Conservation (phyloP, 37 sponge, comb jelly and placozoan genomes). For the Hexactinellida sp. region DNA sequence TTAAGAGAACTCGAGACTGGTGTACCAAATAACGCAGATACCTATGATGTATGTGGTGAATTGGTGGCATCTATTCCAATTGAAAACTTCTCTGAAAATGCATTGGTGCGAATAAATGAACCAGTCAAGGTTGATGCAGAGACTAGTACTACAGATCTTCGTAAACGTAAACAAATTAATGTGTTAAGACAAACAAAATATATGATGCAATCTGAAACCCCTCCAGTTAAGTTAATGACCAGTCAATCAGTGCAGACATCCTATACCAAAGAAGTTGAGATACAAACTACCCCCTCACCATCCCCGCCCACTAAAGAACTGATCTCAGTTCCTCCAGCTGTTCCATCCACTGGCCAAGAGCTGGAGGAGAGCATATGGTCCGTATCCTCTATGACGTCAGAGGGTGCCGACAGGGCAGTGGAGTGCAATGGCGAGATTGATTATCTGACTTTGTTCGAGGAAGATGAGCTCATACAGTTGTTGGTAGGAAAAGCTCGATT, state of each 20-base stretch:
- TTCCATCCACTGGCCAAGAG: no score
- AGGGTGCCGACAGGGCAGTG: background rate
- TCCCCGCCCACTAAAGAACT: background rate
- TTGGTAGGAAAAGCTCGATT: background rate
- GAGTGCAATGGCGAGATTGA: background rate
- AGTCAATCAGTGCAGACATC: background rate
- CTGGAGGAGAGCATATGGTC: background rate
- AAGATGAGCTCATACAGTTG: background rate
- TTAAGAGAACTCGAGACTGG: no score
- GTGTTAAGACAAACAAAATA: no score
- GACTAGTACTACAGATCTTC: no score
- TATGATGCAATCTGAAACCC: no score
- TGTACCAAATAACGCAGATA: no score
- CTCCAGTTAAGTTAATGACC: background rate
- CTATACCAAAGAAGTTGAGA: background rate
- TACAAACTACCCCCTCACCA: background rate
- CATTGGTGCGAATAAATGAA: no score
- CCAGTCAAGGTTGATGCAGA: no score
- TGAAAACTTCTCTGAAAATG: no score
- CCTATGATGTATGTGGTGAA: no score
- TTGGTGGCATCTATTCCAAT: no score
- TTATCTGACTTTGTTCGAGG: background rate
- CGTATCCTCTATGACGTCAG: background rate
- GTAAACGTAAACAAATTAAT: no score
- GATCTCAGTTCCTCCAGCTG: background rate